Percentiles rank a stretch among this genome's conserved stretches.
phyloP scores from a whole-genome alignment of 2,888 invertebrate species.

The Drosophila basisetae region DNA sequence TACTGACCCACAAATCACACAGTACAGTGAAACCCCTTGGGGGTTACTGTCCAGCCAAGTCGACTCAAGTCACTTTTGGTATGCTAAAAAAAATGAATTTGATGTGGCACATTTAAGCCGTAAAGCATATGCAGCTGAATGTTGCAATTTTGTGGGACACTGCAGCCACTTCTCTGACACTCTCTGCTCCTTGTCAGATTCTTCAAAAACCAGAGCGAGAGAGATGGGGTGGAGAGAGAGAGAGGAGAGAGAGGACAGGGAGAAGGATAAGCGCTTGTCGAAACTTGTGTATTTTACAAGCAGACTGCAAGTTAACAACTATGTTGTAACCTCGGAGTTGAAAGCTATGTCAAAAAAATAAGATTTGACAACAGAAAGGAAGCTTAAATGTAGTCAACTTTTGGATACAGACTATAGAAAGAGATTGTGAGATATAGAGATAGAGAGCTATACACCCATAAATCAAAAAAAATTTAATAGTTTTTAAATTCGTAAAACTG shows the following conservation, averaged over 20 bases:
- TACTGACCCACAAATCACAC: conserved; percentile 50
- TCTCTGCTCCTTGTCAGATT: conserved; percentile 28
- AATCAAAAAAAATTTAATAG: background rate
- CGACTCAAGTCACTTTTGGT: background rate
- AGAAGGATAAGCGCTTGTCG: background rate
- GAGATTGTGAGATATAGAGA: background rate
- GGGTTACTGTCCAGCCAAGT: conserved; percentile 33
- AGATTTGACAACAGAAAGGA: background rate
- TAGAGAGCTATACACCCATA: background rate
- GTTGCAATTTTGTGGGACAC: conserved; percentile 18
- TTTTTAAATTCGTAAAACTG: background rate
- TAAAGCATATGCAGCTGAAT: conserved; percentile 28
- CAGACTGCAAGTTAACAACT: conserved; percentile 22
- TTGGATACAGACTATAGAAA: background rate
- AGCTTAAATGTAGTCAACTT: background rate
- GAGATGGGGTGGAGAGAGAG: conserved; percentile 13
- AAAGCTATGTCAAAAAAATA: background rate
- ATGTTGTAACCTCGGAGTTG: conserved; percentile 1
- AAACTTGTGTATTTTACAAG: conserved; percentile 29
- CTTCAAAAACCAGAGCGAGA: conserved; percentile 17
- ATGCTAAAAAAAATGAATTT: conserved; percentile 57
- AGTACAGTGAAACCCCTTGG: conserved; percentile 39
- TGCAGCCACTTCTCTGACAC: conserved; percentile 15
- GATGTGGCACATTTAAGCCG: conserved; percentile 61
- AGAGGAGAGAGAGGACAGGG: conserved; percentile 25